Evolutionary conservation across 2,888 invertebrate species (phyloP).

Genomic region (Macropis europaea): DNA sequence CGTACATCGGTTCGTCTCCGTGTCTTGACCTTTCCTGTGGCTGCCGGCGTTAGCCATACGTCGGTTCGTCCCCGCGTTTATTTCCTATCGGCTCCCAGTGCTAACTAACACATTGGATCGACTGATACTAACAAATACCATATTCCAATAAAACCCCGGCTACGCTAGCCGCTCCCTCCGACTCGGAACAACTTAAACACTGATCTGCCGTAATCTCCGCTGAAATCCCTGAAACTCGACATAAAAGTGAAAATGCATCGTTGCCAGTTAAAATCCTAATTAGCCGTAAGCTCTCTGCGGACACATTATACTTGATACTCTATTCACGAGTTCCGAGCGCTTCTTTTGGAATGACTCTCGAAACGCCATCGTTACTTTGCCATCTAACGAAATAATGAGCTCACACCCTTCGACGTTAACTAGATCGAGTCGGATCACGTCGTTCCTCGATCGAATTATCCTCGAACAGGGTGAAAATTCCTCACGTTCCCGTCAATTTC

Average conservation of each 20-base stretch:
- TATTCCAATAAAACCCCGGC: no score
- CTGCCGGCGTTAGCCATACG: no score
- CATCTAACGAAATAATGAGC: constrained; percentile 11
- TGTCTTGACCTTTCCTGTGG: no score
- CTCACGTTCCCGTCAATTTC: constrained; percentile 8
- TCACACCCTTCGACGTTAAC: neutral
- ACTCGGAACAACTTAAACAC: no score
- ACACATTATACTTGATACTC: neutral
- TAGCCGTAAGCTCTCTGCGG: neutral
- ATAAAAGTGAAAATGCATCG: neutral
- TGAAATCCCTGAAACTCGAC: neutral
- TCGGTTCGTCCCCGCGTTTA: no score
- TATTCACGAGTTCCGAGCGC: neutral
- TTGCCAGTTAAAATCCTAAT: neutral
- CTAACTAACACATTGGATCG: no score
- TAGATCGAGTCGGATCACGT: neutral
- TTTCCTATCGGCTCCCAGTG: no score
- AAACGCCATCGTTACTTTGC: neutral
- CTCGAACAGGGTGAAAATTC: neutral
- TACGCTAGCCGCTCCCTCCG: no score
- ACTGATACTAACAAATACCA: no score
- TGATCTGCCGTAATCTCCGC: no score
- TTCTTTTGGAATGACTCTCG: neutral
- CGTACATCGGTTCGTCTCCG: no score
- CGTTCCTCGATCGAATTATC: constrained; percentile 7